Base-by-base conservation (phyloP, 2,888 invertebrate species). In the Dysmachus trigonus region DNA sequence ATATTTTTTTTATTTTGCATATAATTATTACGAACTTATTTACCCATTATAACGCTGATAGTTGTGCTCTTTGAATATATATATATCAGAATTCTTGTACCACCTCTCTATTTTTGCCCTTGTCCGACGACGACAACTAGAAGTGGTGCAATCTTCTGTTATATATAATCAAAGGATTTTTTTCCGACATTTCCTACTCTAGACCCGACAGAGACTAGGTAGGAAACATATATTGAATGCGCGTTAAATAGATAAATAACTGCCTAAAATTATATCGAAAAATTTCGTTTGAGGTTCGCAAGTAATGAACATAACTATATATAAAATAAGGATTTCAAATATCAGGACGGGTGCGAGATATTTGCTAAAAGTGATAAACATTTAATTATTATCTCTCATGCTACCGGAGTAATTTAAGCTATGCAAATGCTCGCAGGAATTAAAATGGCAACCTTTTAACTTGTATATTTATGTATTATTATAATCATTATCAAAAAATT, bases 301-400 rank as follows among this genome's bases (percentile, higher is more conserved):
- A 90, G 91, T 90, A 91, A 92, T 92, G 92, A 90, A 90, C 92
- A 92, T 92, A 90, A 91, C 92, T 91, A 92, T 79, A 81, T 27
- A 79, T 41, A 84, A 86, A 86, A 86, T 47, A 77, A 77, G 47
- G 15, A 30, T 41, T 76, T 77, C 77, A 77, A 86, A 74, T 86
- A 86, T 51, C 88, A 86, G 88, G 88, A 84, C 85, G 88, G 85
- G 86, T 87, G 87, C 86, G 87, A 88, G 87, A 88, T 88, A 88
- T 88, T 88, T 87, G 87, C 87, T 88, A 88, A 88, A 88, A 88
- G 53, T 62, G 62, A 82, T 82, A 82, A 82, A 82, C 51, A 82
- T 33, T 53, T 22, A 13, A 33, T 82, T 82, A 82, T 62, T 41
- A 77, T 47, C 22, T 77, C 15, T n/a, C 62, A 38, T 35, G 33